These are phyloP conservation scores for Falco naumanni DNA, from an alignment of 2,797 vertebrate species.

Conservation along the genomic window DNA sequence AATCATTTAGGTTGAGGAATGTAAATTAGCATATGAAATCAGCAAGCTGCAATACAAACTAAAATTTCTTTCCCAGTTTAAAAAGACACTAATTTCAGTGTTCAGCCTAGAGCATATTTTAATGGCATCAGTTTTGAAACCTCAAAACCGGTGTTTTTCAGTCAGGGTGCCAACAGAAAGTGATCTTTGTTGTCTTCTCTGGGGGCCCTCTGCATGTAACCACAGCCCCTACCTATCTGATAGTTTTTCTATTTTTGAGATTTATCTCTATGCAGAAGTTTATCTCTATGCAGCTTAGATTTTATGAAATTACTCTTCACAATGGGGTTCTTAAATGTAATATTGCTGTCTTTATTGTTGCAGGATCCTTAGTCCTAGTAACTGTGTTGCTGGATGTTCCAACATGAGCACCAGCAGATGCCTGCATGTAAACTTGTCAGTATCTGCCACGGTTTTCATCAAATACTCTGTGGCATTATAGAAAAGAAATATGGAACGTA, in stretches of 20 bases:
- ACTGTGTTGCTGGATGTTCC: not conserved
- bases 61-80: conserved; percentile 7
- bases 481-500: not conserved
- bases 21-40: conserved; percentile 59
- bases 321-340: not conserved
- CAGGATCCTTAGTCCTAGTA: not conserved
- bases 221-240: conserved; percentile 38
- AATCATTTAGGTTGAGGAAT: conserved; percentile 35
- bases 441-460: not conserved
- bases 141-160: conserved; percentile 48
- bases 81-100: not conserved
- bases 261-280: not conserved
- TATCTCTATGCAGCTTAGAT: not conserved
- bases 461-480: not conserved
- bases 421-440: not conserved
- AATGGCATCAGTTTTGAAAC: conserved; percentile 59
- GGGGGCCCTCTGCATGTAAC: not conserved
- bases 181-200: conserved; percentile 22
- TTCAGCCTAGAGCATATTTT: conserved; percentile 38
- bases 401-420: not conserved
- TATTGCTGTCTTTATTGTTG: not conserved
- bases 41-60: conserved; percentile 42
- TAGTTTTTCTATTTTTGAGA: not conserved
- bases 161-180: conserved; percentile 53
- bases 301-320: not conserved